These are phyloP conservation scores for Limnephilus auricula DNA, from an alignment of 2,888 invertebrate species.

Conservation along the genomic window DNA sequence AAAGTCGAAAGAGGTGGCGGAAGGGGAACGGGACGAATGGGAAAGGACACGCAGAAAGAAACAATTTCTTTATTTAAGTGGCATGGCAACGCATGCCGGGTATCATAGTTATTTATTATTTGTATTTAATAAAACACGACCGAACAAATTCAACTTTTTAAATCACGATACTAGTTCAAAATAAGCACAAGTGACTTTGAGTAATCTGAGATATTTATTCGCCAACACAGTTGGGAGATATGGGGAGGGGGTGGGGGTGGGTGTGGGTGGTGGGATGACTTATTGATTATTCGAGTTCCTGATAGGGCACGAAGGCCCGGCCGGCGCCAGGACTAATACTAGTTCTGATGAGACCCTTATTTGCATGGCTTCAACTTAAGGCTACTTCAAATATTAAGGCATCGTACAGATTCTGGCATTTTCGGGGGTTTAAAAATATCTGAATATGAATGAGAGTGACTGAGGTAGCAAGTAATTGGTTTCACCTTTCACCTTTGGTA, in stretches of 20 bases:
- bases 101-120: too few relatives aligned
- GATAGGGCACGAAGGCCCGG: slow-evolving; percentile 56
- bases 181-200: slow-evolving; percentile 8
- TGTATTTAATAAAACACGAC: too few relatives aligned
- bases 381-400: slow-evolving; percentile 6
- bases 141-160: not conserved
- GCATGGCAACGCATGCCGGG: too few relatives aligned
- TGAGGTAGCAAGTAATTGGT: not conserved
- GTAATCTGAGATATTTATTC: slow-evolving; percentile 33
- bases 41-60: too few relatives aligned
- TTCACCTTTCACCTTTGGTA: not conserved
- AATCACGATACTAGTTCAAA: slow-evolving; percentile 11
- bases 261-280: not conserved
- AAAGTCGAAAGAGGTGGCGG: too few relatives aligned
- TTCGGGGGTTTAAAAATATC: not conserved
- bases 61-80: too few relatives aligned
- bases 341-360: slow-evolving; percentile 37
- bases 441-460: not conserved
- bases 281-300: slow-evolving; percentile 57
- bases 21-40: too few relatives aligned
- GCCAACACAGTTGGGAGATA: slow-evolving; percentile 41
- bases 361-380: slow-evolving; percentile 34
- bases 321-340: slow-evolving; percentile 27
- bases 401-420: not conserved
- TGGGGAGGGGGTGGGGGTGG: slow-evolving; percentile 20